Evolutionary conservation across 1,140 invertebrate genomes (phyloP).

Genomic region (Cherax destructor): DNA sequence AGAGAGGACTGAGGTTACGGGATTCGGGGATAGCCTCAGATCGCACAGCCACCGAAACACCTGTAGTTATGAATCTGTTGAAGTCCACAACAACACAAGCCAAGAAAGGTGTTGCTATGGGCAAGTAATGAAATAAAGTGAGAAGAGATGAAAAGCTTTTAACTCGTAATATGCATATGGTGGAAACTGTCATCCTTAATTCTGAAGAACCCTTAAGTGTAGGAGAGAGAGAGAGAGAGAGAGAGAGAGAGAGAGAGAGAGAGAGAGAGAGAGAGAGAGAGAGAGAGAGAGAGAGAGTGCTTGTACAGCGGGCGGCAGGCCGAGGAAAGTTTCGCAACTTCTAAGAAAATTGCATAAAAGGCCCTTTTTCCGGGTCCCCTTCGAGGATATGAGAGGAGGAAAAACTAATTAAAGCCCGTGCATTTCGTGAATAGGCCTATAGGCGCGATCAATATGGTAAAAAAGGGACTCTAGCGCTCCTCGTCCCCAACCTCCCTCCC

Average conservation of each 20-base stretch:
- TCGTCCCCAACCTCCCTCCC: neutral
- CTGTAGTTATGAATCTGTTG: no score
- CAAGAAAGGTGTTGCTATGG: no score
- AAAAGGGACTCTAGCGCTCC: constrained; percentile 28
- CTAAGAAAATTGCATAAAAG: constrained; percentile 67
- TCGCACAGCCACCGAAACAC: no score
- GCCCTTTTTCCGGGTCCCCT: constrained; percentile 35
- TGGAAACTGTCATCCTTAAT: no score
- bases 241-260: neutral
- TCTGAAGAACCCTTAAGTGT: no score
- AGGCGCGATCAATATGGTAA: constrained; percentile 66
- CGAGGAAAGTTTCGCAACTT: constrained; percentile 56
- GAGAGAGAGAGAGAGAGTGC: neutral
- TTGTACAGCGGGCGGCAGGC: neutral
- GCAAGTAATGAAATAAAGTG: no score
- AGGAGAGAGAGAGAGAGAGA: constrained; percentile 2
- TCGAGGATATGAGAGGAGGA: constrained; percentile 51
- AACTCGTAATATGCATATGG: no score
- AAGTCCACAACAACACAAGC: no score
- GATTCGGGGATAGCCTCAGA: no score
- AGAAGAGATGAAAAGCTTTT: no score
- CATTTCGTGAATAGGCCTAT: constrained; percentile 68
- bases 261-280: constrained; percentile 3
- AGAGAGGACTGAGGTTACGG: no score
- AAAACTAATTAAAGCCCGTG: constrained; percentile 68